Evolutionary conservation across 2,888 invertebrate genomes (phyloP).

Genomic region (Candidula unifasciata): DNA sequence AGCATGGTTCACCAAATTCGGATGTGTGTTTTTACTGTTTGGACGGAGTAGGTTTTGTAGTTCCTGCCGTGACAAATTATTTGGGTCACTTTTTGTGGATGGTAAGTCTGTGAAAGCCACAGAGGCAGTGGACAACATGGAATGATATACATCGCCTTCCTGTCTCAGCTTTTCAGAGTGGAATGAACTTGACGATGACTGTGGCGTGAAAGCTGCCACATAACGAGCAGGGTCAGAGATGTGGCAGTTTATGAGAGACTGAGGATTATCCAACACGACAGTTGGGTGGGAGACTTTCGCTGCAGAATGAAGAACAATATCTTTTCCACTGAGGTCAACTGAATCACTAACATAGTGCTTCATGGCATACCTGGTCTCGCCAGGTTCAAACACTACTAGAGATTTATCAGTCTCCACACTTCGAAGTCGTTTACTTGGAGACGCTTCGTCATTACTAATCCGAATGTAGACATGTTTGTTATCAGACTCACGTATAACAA

Average conservation of each 20-base stretch:
- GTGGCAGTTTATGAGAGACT: slow-evolving; percentile 36
- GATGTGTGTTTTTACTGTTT: slow-evolving; percentile 1
- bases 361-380: slow-evolving; percentile 50
- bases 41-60: slow-evolving; percentile 42
- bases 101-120: slow-evolving; percentile 18
- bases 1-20: slow-evolving; percentile 20
- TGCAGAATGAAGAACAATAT: background rate
- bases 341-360: slow-evolving; percentile 51
- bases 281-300: background rate
- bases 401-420: background rate
- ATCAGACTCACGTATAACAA: slow-evolving; percentile 49
- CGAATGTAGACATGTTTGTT: slow-evolving; percentile 48
- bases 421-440: slow-evolving; percentile 23
- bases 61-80: background rate
- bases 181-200: background rate
- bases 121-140: background rate
- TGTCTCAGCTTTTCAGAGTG: background rate
- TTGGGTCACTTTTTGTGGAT: slow-evolving; percentile 12
- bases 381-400: slow-evolving; percentile 13
- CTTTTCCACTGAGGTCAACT: background rate
- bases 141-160: background rate
- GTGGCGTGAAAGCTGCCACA: slow-evolving; percentile 28
- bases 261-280: slow-evolving; percentile 41
- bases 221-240: slow-evolving; percentile 34
- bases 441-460: background rate